Base-by-base conservation (phyloP, 2,797 vertebrate genomes). In the Chloroceryle amazona region DNA sequence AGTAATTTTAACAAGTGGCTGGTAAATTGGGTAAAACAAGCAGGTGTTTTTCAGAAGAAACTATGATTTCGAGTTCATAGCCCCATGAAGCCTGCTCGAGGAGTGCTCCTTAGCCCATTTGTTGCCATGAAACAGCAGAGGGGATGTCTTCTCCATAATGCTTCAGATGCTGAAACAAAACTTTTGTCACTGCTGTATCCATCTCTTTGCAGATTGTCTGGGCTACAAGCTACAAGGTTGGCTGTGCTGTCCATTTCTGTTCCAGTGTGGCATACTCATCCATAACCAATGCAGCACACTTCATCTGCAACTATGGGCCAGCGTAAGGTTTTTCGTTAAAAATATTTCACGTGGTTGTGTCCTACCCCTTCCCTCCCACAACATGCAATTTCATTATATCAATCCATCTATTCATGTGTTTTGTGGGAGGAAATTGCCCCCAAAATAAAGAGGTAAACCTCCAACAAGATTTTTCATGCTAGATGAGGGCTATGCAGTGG, bases 301-400 rank as follows among this genome's bases (percentile, higher is more conserved):
- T 99, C 66, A 35, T 99, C 57, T 99, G 99, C 97, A 98, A 99
- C 98, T 99, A 99, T 1, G 98, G 97, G 47, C 96, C 98, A 0
- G 66, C 85, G 99, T 99, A 97, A 99, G 98, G 95, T 11, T 90
- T 94, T 66, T 65, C 15, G 5, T 65, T 70, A 28, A 2, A n/a
- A 78, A 47, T 39, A 81, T 62, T 67, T 72, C 33, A 51, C 7
- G 31, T 42, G 23, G n/a, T n/a, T 75, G 16, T 8, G 35, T 73
- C 51, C 39, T 74, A 54, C 13, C 19, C 13, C 33, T 81, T 74
- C 41, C 29, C 29, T 88, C 25, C 18, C 5, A 33, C 39, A 86
- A 22, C 3, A 2, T 9, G 10, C 15, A 67, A 11, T 28, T 61
- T 57, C 39, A 51, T 74, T 26, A 62, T 46, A 65, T 72, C 33